These are phyloP conservation scores for Drosophila willistoni DNA, from an alignment of 1,140 invertebrate genomes.

Conservation along the genomic window DNA sequence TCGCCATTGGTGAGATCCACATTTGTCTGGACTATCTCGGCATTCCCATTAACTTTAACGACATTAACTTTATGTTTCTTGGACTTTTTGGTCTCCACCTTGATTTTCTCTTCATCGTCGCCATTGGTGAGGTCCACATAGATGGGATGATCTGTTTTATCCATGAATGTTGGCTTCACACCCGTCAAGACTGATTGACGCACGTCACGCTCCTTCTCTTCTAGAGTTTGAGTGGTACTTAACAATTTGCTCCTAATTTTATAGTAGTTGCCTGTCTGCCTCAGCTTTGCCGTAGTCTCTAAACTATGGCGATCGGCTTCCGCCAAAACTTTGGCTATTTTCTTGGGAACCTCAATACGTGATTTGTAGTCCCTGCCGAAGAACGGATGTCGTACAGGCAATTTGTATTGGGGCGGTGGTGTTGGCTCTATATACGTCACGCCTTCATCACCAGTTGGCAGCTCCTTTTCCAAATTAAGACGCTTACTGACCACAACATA, in stretches of 20 bases:
- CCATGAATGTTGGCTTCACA: slow-evolving; percentile 45
- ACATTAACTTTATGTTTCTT: background rate
- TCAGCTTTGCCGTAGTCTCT: background rate
- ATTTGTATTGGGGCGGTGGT: slow-evolving; percentile 19
- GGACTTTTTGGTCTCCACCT: background rate
- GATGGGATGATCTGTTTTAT: background rate
- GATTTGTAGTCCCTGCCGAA: slow-evolving; percentile 53
- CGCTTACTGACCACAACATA: slow-evolving; percentile 50
- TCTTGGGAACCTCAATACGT: slow-evolving; percentile 38
- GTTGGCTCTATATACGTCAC: slow-evolving; percentile 1
- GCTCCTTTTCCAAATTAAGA: slow-evolving; percentile 22
- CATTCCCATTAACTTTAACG: background rate
- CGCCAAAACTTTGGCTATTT: slow-evolving; percentile 2
- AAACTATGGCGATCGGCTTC: slow-evolving; percentile 22
- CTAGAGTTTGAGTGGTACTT: slow-evolving; percentile 39
- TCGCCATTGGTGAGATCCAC: background rate
- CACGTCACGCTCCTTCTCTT: slow-evolving; percentile 59
- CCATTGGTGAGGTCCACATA: slow-evolving; percentile 7
- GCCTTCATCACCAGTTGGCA: background rate
- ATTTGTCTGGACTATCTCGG: background rate
- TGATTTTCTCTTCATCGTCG: background rate
- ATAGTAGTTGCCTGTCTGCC: slow-evolving; percentile 43
- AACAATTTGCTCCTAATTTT: slow-evolving; percentile 36
- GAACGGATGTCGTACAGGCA: slow-evolving; percentile 58
- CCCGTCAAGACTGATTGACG: slow-evolving; percentile 63